Percentiles rank a stretch among this genome's conserved stretches.
phyloP scores from a whole-genome alignment of 2,888 invertebrate genomes.

The Geophilus truncorum region DNA sequence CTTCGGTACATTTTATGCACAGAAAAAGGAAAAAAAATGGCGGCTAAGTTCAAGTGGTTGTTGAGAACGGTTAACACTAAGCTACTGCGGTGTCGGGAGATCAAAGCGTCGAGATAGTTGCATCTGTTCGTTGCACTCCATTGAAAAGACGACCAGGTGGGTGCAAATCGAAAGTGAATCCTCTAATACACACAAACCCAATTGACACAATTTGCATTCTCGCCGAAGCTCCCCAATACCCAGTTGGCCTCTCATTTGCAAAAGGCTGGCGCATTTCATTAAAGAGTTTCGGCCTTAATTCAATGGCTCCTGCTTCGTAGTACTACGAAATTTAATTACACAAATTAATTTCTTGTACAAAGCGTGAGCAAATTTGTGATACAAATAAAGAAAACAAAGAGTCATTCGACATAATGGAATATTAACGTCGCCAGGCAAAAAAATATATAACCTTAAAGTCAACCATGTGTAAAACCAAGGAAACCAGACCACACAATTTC shows the following conservation, averaged over 20 bases:
- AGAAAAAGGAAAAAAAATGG: background rate
- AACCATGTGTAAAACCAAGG: background rate
- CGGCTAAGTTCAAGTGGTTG: background rate
- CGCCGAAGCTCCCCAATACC: background rate
- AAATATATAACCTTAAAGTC: background rate
- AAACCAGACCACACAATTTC: background rate
- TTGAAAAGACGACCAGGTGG: background rate
- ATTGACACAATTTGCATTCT: constrained; percentile 4
- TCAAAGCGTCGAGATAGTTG: background rate
- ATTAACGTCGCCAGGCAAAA: background rate
- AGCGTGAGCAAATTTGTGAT: background rate
- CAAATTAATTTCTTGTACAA: background rate
- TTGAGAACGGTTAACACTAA: background rate
- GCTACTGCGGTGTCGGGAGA: background rate
- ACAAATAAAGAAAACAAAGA: background rate
- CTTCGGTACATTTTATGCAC: background rate
- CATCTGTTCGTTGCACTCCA: background rate
- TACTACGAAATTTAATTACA: background rate
- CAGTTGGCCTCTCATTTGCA: background rate
- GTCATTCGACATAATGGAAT: background rate
- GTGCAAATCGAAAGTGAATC: background rate
- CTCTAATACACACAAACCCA: background rate
- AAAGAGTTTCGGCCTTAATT: background rate
- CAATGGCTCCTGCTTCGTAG: background rate
- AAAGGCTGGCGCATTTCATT: background rate